A percentile compares a stretch with the other conserved stretches of the same genome.
Evolutionary conservation across 2,888 invertebrate genomes (phyloP).

Genomic region (Philonicus albiceps): DNA sequence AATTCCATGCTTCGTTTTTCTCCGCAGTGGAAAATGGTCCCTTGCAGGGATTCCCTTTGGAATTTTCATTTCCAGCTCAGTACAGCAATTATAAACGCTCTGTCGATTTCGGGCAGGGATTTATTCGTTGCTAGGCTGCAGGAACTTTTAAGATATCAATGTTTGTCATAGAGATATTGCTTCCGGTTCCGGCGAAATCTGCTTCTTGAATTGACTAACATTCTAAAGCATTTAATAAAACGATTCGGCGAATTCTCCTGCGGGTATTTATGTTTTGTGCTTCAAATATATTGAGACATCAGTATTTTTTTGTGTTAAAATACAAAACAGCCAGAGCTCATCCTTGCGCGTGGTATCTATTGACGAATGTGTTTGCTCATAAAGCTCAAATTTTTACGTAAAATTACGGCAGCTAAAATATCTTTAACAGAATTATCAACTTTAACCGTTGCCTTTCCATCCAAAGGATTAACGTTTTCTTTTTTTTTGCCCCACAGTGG

Average conservation of each 20-base stretch:
- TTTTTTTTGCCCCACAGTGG: neutral
- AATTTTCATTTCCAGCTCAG: neutral
- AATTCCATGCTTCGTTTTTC: neutral
- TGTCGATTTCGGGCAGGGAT: neutral
- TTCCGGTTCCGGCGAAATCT: neutral
- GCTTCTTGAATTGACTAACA: neutral
- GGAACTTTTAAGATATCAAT: neutral
- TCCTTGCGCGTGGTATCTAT: neutral
- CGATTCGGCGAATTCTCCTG: neutral
- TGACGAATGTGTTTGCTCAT: neutral
- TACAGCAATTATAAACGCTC: neutral
- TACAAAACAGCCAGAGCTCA: neutral
- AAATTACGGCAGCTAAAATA: neutral
- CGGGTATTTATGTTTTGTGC: neutral
- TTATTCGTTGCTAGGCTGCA: neutral
- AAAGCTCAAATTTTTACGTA: neutral
- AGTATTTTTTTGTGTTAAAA: neutral
- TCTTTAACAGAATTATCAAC: neutral
- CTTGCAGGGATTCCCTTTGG: neutral
- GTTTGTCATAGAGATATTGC: neutral
- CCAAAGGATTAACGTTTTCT: neutral
- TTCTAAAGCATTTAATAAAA: neutral
- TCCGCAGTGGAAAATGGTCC: neutral
- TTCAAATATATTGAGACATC: neutral
- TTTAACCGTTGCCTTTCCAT: neutral